phyloP scores from a whole-genome alignment of 2,113 vertebrate species.

The Lutjanus erythropterus region DNA sequence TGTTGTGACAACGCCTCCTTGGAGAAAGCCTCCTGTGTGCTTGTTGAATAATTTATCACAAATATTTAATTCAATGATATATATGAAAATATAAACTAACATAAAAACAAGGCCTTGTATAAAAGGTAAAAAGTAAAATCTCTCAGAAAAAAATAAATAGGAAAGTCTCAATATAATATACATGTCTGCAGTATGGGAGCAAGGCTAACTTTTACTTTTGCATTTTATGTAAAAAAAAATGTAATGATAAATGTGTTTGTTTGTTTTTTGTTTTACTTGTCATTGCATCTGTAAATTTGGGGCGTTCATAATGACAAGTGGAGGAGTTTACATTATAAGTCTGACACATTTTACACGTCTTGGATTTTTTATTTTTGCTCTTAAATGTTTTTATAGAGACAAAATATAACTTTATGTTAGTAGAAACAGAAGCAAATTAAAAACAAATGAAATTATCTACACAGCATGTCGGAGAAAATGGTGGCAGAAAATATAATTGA shows the following conservation, averaged over 20 bases:
- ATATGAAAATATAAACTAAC: too few species aligned
- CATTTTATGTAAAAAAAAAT: background rate
- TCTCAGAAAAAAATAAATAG: background rate
- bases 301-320: background rate
- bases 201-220: background rate
- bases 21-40: too few species aligned
- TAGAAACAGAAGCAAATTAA: background rate
- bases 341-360: background rate
- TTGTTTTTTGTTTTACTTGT: too few species aligned
- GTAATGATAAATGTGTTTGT: too few species aligned
- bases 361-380: too few species aligned
- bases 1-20: too few species aligned
- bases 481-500: background rate
- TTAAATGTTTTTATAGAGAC: too few species aligned
- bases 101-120: too few species aligned
- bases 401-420: background rate
- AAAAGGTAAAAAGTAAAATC: too few species aligned
- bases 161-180: background rate
- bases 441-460: background rate
- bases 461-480: background rate
- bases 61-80: too few species aligned
- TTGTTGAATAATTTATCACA: too few species aligned
- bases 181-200: background rate
- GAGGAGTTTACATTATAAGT: background rate
- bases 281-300: too few species aligned